phyloP scores from a whole-genome alignment of 2,888 invertebrate genomes.

The Gibbula magus region DNA sequence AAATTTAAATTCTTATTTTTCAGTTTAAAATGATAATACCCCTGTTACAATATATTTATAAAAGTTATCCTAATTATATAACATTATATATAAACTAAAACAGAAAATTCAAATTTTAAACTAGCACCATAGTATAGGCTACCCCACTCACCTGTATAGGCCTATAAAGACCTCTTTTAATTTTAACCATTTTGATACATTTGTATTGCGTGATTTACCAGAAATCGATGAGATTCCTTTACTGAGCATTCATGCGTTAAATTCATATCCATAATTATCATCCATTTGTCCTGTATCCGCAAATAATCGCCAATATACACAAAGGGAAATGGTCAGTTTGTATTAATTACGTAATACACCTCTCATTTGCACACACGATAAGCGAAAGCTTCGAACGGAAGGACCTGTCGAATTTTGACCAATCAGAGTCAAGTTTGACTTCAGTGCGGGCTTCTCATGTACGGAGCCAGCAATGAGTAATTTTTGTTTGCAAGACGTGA shows the following conservation, averaged over 20 bases:
- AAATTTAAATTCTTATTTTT: too few species aligned
- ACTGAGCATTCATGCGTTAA: neutral
- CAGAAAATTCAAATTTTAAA: too few species aligned
- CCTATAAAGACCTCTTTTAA: too few species aligned
- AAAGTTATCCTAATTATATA: too few species aligned
- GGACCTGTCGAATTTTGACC: conserved; percentile 21
- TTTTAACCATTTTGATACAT: too few species aligned
- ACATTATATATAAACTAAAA: too few species aligned
- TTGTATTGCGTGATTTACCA: too few species aligned
- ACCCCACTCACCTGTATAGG: too few species aligned
- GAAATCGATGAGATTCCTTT: too few species aligned
- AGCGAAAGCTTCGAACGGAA: conserved; percentile 8
- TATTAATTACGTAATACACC: neutral
- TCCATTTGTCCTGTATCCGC: neutral
- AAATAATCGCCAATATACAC: neutral
- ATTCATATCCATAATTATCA: neutral
- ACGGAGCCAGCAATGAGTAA: conserved; percentile 19
- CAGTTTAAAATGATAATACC: too few species aligned
- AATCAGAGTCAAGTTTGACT: conserved; percentile 10
- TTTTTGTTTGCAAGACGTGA: conserved; percentile 10
- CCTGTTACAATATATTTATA: too few species aligned
- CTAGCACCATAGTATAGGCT: too few species aligned
- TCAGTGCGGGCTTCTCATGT: conserved; percentile 19
- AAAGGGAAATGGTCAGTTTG: neutral
- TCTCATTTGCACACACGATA: neutral